phyloP scores from a whole-genome alignment of 2,113 vertebrate species.

The Phrynosoma platyrhinos region DNA sequence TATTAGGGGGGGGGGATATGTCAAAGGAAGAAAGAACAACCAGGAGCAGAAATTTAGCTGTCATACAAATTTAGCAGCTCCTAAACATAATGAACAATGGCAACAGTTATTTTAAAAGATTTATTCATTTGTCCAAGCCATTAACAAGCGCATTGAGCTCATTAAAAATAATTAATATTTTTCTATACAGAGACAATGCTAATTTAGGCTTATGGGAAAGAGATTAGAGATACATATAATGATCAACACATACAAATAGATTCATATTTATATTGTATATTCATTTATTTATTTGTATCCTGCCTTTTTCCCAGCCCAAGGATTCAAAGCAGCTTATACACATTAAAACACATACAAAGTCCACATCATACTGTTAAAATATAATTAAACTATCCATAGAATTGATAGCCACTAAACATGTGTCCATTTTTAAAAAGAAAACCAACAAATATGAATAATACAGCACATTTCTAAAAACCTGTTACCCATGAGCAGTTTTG shows the following conservation, averaged over 20 bases:
- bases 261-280: too few relatives aligned
- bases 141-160: neutral
- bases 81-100: neutral
- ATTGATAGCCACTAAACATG: too few relatives aligned
- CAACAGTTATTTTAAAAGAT: neutral
- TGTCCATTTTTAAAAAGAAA: too few relatives aligned
- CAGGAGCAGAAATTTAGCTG: neutral
- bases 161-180: neutral
- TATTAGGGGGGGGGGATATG: neutral
- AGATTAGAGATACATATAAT: too few relatives aligned
- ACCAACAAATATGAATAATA: too few relatives aligned
- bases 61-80: neutral
- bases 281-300: too few relatives aligned
- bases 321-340: too few relatives aligned
- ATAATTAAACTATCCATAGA: too few relatives aligned
- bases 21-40: neutral
- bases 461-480: too few relatives aligned
- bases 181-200: neutral
- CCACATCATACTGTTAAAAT: neutral
- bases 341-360: neutral
- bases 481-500: too few relatives aligned
- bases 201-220: neutral
- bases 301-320: too few relatives aligned
- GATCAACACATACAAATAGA: too few relatives aligned
- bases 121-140: neutral